Conservation (phyloP, 2,888 invertebrate species). For the Hetaerina titia region DNA sequence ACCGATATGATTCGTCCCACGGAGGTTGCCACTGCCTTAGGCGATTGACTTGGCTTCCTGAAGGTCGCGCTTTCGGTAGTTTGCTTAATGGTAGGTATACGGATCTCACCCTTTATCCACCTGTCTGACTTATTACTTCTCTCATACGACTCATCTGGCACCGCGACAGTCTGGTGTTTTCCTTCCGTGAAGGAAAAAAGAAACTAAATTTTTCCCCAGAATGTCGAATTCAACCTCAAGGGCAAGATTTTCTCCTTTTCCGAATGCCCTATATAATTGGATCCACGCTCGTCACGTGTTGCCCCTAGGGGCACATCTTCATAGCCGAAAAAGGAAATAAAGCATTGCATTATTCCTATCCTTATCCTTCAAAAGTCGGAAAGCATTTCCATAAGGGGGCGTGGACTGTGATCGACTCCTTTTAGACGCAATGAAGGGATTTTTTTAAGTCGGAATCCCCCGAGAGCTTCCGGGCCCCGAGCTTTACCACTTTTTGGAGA, state of each 20-base stretch:
- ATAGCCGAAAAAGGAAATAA: background rate
- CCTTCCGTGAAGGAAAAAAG: background rate
- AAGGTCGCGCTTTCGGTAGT: background rate
- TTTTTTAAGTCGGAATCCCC: background rate
- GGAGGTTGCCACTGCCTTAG: background rate
- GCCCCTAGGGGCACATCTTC: background rate
- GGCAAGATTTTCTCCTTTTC: background rate
- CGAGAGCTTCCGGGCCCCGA: conserved; percentile 54
- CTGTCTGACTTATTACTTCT: background rate
- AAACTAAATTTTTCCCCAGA: background rate
- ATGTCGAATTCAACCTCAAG: background rate
- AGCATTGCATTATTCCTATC: background rate
- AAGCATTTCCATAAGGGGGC: conserved; percentile 21
- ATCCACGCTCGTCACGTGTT: conserved; percentile 14
- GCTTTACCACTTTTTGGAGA: background rate
- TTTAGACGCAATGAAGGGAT: background rate
- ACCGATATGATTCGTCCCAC: background rate
- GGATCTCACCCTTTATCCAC: background rate
- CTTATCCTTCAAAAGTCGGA: background rate
- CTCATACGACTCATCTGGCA: background rate
- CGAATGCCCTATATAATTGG: background rate
- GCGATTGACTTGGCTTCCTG: background rate
- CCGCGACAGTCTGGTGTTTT: background rate
- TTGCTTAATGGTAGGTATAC: background rate
- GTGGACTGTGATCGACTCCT: conserved; percentile 51